Conservation (phyloP, 2,888 invertebrate species). For the Ischnura elegans region DNA sequence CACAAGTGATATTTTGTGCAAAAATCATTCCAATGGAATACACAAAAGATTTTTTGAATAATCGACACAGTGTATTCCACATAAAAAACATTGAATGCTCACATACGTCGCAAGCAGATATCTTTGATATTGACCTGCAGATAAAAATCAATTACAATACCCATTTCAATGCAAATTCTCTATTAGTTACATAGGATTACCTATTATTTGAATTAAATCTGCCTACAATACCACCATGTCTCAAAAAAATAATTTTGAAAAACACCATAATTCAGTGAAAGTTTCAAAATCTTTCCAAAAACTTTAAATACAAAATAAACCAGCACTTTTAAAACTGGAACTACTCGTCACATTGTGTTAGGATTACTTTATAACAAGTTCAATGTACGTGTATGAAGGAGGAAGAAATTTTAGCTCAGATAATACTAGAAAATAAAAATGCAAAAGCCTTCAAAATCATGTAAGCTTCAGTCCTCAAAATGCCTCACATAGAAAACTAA, state of each 20-base stretch:
- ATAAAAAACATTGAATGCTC: not conserved
- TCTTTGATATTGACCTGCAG: not conserved
- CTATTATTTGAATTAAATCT: not conserved
- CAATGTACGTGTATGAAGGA: not conserved
- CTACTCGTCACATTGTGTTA: not conserved
- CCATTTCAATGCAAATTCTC: not conserved
- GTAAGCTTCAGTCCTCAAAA: not conserved
- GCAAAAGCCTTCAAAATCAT: not conserved
- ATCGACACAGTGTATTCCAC: not conserved
- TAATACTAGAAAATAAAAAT: not conserved
- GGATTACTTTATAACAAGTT: not conserved
- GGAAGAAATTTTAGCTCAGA: not conserved
- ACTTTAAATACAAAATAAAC: not conserved
- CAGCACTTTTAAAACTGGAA: not conserved
- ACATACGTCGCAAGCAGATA: not conserved
- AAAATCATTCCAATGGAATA: not conserved
- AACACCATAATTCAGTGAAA: not conserved
- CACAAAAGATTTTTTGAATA: not conserved
- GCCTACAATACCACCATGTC: not conserved
- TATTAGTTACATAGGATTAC: not conserved
- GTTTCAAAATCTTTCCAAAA: not conserved
- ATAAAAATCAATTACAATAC: not conserved
- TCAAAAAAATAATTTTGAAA: constrained; percentile 29
- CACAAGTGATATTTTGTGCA: not conserved
- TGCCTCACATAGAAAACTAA: not conserved